Base-by-base conservation (phyloP, 2,797 vertebrate genomes). In the Microchirus variegatus region DNA sequence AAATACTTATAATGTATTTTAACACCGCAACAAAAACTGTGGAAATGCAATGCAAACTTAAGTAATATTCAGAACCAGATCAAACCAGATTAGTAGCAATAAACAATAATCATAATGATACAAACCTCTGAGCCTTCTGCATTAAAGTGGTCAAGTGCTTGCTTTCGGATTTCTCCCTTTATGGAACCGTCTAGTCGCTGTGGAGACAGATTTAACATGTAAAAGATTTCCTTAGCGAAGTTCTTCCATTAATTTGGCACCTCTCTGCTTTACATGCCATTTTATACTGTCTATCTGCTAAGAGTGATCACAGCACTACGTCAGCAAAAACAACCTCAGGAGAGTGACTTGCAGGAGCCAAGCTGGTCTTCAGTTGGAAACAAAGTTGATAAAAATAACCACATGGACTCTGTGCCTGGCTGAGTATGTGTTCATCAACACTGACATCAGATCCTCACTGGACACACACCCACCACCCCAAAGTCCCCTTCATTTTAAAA, bases 121-220 rank as follows among this genome's bases (percentile, higher is more conserved):
- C 90, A 56, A 94, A 99, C 98, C 96, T 99, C 98, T 18, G 98
- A 99, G 80, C 97, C 97, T 78, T 99, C 98, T 0, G 98, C 98
- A 54, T 99, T 99, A 91, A 99, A 99, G 93, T 99, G 98, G 88
- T 99, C 98, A 62, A 99, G 92, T 0, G 98, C 98, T 90, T 99
- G 98, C 84, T 99, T 99, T 72, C 98, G 92, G 83, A 99, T 94
- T 90, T 99, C 98, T 87, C 97, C 97, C 86, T 97, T 98, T 90
- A 99, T 99, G 11, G 97, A 99, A 55, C 98, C 98, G 67, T 99
- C 97, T 89, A 99, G 81, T 60, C 97, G 95, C 98, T 99, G 87
- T 62, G 75, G 38, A 58, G 9, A 74, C 1, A 65, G 0, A 35
- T 59, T 64, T 35, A 73, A 35, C 31, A 31, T 31, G 6, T 5